Conservation (phyloP, 2,888 invertebrate species). For the Lochmaea crataegi region DNA sequence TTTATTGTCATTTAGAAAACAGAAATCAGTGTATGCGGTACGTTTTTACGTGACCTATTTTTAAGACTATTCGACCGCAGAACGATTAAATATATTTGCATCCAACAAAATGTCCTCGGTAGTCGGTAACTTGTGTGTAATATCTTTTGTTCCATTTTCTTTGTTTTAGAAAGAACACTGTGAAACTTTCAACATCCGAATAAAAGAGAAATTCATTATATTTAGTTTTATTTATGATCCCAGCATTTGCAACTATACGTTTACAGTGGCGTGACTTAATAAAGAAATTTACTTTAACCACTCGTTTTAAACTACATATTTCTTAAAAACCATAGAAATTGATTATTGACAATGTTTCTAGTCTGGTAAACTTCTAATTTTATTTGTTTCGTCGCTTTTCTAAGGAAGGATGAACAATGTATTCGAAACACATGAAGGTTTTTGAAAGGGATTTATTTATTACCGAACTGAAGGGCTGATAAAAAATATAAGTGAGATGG, state of each 20-base stretch:
- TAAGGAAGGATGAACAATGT: too few species aligned
- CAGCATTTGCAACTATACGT: slow-evolving; percentile 34
- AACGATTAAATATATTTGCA: slow-evolving; percentile 12
- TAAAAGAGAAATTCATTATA: slow-evolving; percentile 41
- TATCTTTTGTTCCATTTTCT: slow-evolving; percentile 32
- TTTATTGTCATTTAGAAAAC: background rate
- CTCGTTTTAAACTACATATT: too few species aligned
- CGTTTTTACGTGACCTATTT: slow-evolving; percentile 7
- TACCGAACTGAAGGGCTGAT: too few species aligned
- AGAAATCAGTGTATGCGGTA: background rate
- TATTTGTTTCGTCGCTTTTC: too few species aligned
- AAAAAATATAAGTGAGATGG: too few species aligned
- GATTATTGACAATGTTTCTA: too few species aligned
- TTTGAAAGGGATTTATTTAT: too few species aligned
- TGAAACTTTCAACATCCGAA: slow-evolving; percentile 37
- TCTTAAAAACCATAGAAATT: too few species aligned
- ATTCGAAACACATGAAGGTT: too few species aligned
- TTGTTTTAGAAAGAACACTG: slow-evolving; percentile 33
- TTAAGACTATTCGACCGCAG: background rate
- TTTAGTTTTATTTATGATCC: slow-evolving; percentile 39
- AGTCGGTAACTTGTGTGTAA: slow-evolving; percentile 20
- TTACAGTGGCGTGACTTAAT: background rate
- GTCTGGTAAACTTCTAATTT: too few species aligned
- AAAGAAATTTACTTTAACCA: too few species aligned
- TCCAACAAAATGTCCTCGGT: background rate